phyloP scores from a whole-genome alignment of 2,113 vertebrate genomes.

The Grallaria varia region DNA sequence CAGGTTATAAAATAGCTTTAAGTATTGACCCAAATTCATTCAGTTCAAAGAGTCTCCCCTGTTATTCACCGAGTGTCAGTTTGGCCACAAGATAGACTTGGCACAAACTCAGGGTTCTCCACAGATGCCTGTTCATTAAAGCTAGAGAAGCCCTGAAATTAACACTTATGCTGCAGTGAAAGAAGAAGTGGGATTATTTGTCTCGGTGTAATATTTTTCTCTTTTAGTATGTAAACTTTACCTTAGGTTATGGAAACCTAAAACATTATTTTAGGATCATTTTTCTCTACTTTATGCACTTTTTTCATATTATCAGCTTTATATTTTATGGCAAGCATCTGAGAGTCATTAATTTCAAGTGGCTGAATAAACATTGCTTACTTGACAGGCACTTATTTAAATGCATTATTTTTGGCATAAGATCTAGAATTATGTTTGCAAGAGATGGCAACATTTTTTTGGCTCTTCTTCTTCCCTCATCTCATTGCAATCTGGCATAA shows the following conservation, averaged over 20 bases:
- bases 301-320: background rate
- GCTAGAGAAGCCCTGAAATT: background rate
- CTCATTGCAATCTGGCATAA: background rate
- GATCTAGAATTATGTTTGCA: background rate
- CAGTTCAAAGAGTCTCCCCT: background rate
- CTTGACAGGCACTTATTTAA: conserved; percentile 33
- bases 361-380: conserved; percentile 24
- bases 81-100: background rate
- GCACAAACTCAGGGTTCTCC: background rate
- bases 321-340: background rate
- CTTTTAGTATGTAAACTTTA: background rate
- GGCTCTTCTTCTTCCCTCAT: background rate
- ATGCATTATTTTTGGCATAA: conserved; percentile 37
- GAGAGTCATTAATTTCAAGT: conserved; percentile 25
- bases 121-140: background rate
- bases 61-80: fast-evolving
- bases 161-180: background rate
- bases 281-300: background rate
- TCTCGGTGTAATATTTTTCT: background rate
- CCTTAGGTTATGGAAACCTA: background rate
- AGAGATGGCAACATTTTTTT: background rate
- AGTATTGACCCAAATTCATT: background rate
- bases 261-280: background rate
- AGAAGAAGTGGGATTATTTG: background rate
- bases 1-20: background rate